A percentile compares a stretch with the other conserved stretches of the same genome.
Conservation (phyloP, 1,140 invertebrate genomes). For the Papilio glaucus region DNA sequence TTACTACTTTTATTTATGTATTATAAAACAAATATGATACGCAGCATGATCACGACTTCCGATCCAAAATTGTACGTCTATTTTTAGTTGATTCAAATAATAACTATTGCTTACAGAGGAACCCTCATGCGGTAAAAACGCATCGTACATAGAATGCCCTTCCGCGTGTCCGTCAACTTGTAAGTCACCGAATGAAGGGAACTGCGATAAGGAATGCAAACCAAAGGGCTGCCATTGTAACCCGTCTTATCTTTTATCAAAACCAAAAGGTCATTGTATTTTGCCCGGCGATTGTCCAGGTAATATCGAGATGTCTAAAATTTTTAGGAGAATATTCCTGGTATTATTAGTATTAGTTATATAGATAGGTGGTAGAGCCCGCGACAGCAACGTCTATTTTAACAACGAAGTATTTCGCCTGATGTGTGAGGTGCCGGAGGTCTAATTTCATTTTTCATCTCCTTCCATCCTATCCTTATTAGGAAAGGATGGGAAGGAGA, state of each 20-base stretch:
- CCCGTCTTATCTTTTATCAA: slow-evolving; percentile 42
- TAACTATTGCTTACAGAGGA: neutral
- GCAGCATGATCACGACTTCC: too few species aligned
- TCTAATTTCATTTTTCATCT: too few species aligned
- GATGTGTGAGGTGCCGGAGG: too few species aligned
- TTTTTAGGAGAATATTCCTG: neutral
- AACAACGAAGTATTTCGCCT: too few species aligned
- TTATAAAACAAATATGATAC: too few species aligned
- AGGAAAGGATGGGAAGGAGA: too few species aligned
- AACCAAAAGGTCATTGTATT: slow-evolving; percentile 49
- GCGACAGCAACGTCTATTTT: too few species aligned
- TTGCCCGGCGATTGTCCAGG: slow-evolving; percentile 50
- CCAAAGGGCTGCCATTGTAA: slow-evolving; percentile 47
- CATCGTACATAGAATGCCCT: slow-evolving; percentile 43
- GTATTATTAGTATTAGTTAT: too few species aligned
- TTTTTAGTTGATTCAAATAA: too few species aligned
- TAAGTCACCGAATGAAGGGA: slow-evolving; percentile 37
- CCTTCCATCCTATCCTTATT: too few species aligned
- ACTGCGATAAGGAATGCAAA: slow-evolving; percentile 37
- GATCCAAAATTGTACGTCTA: too few species aligned
- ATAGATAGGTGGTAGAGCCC: too few species aligned
- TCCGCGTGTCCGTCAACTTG: slow-evolving; percentile 46
- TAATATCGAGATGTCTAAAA: slow-evolving; percentile 34
- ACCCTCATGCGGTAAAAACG: slow-evolving; percentile 37
- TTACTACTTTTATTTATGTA: neutral